A percentile compares a stretch with the other conserved stretches of the same genome.
These are phyloP conservation scores for Dromococcyx pavoninus DNA, from an alignment of 2,797 vertebrate genomes.

Conservation along the genomic window DNA sequence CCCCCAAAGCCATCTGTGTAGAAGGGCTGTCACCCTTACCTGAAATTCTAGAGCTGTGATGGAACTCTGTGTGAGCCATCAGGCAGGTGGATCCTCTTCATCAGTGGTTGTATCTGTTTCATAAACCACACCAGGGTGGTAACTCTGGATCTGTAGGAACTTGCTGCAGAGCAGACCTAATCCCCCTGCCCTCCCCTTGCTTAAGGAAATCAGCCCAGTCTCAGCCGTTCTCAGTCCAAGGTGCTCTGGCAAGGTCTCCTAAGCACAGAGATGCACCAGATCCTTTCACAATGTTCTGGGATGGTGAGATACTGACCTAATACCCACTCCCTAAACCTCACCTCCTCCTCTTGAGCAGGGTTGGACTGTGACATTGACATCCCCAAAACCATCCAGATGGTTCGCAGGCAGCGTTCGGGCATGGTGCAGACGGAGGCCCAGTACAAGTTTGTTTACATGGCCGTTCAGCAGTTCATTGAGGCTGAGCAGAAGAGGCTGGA, in stretches of 20 bases:
- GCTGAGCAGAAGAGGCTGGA: slow-evolving; percentile 85
- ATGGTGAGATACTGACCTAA: accelerated
- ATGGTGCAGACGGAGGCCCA: slow-evolving; percentile 92
- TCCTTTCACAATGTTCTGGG: neutral
- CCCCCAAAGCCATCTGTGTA: neutral
- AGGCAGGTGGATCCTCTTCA: neutral
- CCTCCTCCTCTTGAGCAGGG: neutral
- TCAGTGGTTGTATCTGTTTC: neutral
- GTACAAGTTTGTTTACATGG: slow-evolving; percentile 90
- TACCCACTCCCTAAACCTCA: accelerated
- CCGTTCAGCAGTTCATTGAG: slow-evolving; percentile 85
- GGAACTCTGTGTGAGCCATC: neutral
- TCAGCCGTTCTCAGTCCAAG: neutral
- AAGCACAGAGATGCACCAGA: too few relatives aligned
- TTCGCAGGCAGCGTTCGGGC: slow-evolving; percentile 85
- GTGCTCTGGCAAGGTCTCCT: neutral
- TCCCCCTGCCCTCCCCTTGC: neutral
- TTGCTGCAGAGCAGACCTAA: neutral
- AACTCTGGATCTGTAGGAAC: neutral
- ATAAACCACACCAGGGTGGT: neutral
- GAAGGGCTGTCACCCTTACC: neutral
- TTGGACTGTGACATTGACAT: slow-evolving; percentile 87
- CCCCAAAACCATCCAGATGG: slow-evolving; percentile 88
- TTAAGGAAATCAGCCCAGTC: neutral
- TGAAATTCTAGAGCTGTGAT: neutral